Conservation (phyloP, 2,113 vertebrate species). For the Nothoprocta perdicaria region DNA sequence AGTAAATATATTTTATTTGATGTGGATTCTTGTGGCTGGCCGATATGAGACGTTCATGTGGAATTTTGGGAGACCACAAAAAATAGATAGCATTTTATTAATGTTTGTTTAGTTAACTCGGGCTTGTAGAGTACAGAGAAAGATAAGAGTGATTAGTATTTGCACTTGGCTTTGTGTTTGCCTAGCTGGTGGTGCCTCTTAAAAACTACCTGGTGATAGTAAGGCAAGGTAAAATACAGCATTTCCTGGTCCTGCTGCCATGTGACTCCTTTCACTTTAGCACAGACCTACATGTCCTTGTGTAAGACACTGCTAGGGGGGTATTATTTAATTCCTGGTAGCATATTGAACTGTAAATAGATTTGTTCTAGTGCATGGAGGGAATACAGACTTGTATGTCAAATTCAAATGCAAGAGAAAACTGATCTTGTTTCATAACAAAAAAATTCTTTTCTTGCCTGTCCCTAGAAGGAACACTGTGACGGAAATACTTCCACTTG, state of each 20-base stretch:
- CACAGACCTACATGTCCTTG: not conserved
- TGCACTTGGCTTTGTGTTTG: not conserved
- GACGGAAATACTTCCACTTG: not conserved
- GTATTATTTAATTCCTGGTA: slow-evolving; percentile 1
- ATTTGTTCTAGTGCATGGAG: not conserved
- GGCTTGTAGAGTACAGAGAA: not conserved
- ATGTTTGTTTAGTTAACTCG: slow-evolving; percentile 5
- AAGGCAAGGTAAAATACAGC: not conserved
- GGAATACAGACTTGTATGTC: not conserved
- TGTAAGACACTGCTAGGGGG: not conserved
- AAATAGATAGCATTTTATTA: not conserved
- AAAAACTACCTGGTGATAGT: not conserved
- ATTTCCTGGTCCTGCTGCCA: not conserved
- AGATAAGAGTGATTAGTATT: not conserved
- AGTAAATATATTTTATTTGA: not conserved
- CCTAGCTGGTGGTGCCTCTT: not conserved
- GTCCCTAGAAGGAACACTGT: not conserved
- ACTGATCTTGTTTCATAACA: not conserved
- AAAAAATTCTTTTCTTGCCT: not conserved
- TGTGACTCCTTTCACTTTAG: not conserved
- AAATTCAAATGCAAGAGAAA: not conserved
- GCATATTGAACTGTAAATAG: not conserved
- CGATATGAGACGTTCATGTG: not conserved
- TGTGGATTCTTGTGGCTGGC: not conserved
- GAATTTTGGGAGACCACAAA: not conserved